Base-by-base conservation (phyloP, 35 echinoderm and acorn worm genomes). In the Hemicentrotus pulcherrimus region DNA sequence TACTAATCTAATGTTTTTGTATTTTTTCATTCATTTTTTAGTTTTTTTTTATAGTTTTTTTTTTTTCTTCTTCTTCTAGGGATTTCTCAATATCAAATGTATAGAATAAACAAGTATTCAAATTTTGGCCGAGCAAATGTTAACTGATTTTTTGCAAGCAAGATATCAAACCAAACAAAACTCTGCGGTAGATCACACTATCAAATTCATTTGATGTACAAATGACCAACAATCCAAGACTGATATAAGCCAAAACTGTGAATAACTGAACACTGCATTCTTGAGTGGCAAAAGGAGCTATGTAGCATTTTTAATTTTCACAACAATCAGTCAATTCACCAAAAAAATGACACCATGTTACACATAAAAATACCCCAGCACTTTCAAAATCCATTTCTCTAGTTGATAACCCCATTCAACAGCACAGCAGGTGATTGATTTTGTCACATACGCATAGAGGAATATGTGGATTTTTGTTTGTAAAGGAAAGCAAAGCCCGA, bases 1-100 rank as follows among this genome's bases (percentile, higher is more conserved):
- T 78, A n/a, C 65, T 78, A 78, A 78, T 78, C 65, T 78, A 78
- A 78, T 78, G 65, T 78, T 78, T 78, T 78, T 78, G 65, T 78
- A 78, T 78, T 78, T 78, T 78, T 78, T n/a, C 19, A 28, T 78
- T 70, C 28, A 28, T 28, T 78, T 78, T 28, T 78, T 11, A 2
- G 2, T 59, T 59, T 59, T 59, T 59, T 59, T 59, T 59, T 15
- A 2, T 28, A 78, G 6, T 78, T 30, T n/a, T 78, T n/a, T 78
- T 78, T 78, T 78, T 78, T 22, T 18, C n/a, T 55, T n/a, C 22
- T 78, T 16, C 12, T 41, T 41, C 35, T 41, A 55, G 11, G 19
- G 65, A 28, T 78, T 55, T 55, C 50, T 55, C 50, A 55, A 55
- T 55, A 55, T 55, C 50, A 55, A 55, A 55, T 55, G 50, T 55